Evolutionary conservation across 2,888 invertebrate species (phyloP).

Genomic region (Acanthosepion pharaonis): DNA sequence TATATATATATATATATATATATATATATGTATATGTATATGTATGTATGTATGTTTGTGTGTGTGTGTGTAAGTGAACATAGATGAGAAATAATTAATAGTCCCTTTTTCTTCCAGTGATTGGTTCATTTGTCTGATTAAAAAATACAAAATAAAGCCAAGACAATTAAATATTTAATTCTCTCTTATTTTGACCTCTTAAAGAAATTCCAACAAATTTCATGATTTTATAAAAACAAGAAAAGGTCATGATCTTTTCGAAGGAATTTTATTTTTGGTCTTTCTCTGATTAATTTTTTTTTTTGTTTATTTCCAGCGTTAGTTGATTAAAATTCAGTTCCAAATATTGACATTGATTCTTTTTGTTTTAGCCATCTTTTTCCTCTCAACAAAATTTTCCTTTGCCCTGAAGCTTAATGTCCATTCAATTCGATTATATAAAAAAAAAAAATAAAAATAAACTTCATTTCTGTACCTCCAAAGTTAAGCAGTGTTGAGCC

Average conservation of each 20-base stretch:
- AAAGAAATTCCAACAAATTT: conserved; percentile 33
- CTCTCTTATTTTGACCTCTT: not conserved
- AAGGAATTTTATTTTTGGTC: no score
- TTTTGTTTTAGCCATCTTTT: not conserved
- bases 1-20: not conserved
- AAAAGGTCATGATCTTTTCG: not conserved
- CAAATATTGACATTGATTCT: not conserved
- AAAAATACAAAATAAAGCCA: not conserved
- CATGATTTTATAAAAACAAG: not conserved
- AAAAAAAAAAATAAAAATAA: no score
- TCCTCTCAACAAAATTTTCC: no score
- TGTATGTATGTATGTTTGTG: not conserved
- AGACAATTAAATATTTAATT: conserved; percentile 33
- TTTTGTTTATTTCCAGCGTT: not conserved
- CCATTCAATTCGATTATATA: fast-evolving
- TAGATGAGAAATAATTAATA: not conserved
- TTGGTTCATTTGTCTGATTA: not conserved
- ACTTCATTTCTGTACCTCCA: no score
- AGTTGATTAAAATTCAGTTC: not conserved
- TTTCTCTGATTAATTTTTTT: not conserved
- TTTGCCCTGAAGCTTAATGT: not conserved
- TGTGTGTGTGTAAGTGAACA: not conserved
- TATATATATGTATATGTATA: not conserved
- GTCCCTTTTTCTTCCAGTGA: not conserved
- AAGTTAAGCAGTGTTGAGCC: no score